Evolutionary conservation across 2,113 vertebrate genomes (phyloP).

Genomic region (Ammodytes dubius): DNA sequence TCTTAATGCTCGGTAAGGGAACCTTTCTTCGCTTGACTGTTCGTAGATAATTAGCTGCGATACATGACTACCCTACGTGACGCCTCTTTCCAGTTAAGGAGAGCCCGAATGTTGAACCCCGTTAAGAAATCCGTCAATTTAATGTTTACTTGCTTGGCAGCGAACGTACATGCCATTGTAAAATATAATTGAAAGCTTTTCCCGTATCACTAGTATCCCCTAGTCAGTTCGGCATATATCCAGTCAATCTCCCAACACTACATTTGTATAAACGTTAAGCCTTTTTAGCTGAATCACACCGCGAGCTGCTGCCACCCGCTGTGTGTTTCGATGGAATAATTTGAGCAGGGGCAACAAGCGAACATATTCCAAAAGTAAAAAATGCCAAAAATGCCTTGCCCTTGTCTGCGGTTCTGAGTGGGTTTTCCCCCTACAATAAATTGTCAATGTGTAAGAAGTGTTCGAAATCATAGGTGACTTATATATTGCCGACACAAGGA

Average conservation of each 20-base stretch:
- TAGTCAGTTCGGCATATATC: neutral
- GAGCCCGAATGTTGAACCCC: neutral
- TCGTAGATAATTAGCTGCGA: conserved; percentile 60
- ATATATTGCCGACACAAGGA: neutral
- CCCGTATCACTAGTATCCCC: rapidly evolving
- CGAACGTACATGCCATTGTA: rapidly evolving
- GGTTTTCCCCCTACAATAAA: neutral
- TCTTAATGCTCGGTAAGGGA: conserved; percentile 69
- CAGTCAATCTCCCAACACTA: rapidly evolving
- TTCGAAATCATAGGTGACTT: neutral
- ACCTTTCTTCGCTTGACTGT: conserved; percentile 25
- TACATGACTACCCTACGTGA: neutral
- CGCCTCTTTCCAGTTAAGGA: neutral
- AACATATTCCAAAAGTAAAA: neutral
- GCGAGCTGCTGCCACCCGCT: neutral
- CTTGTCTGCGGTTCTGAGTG: neutral
- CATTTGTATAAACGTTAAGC: rapidly evolving
- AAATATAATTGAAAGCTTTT: rapidly evolving
- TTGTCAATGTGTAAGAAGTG: neutral
- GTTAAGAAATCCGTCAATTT: conserved; percentile 1
- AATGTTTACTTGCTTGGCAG: rapidly evolving
- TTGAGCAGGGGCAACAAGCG: neutral
- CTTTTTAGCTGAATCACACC: neutral
- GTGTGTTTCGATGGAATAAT: neutral
- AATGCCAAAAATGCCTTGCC: neutral